These are phyloP conservation scores for Apodemus agrarius DNA, from an alignment of 2,797 vertebrate genomes.

Conservation along the genomic window DNA sequence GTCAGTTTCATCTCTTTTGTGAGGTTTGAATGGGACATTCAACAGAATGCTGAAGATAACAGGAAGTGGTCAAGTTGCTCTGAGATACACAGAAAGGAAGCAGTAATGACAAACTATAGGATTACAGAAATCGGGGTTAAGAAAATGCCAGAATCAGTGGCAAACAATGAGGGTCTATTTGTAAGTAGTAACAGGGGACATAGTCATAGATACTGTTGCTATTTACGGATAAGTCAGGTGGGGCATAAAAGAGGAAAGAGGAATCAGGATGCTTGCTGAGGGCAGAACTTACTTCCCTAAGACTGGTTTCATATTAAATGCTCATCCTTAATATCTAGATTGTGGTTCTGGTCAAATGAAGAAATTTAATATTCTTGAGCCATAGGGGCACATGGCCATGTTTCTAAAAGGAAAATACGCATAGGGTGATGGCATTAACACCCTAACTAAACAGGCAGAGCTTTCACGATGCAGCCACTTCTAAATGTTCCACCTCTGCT, in stretches of 20 bases:
- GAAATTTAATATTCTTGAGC: neutral
- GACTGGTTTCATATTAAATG: neutral
- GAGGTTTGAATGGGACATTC: slow-evolving; percentile 64
- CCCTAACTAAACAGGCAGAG: neutral
- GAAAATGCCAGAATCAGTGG: slow-evolving; percentile 57
- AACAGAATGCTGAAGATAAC: slow-evolving; percentile 70
- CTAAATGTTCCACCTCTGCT: neutral
- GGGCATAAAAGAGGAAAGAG: neutral
- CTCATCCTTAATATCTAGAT: too few species aligned
- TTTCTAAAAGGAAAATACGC: neutral
- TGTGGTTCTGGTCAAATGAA: neutral
- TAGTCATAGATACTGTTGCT: neutral
- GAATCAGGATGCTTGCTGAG: neutral
- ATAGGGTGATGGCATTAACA: neutral
- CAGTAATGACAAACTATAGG: slow-evolving; percentile 72
- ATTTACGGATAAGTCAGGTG: neutral
- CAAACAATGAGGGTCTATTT: slow-evolving; percentile 59
- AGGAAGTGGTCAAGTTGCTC: slow-evolving; percentile 50
- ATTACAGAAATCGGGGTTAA: slow-evolving; percentile 60
- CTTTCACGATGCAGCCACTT: too few species aligned
- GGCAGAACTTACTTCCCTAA: neutral
- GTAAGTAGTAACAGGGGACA: slow-evolving; percentile 44
- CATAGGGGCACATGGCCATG: neutral
- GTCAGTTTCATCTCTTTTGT: slow-evolving; percentile 76
- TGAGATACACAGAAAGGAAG: slow-evolving; percentile 71